Base-by-base conservation (phyloP, 2,888 invertebrate species). In the Notodonta dromedarius region DNA sequence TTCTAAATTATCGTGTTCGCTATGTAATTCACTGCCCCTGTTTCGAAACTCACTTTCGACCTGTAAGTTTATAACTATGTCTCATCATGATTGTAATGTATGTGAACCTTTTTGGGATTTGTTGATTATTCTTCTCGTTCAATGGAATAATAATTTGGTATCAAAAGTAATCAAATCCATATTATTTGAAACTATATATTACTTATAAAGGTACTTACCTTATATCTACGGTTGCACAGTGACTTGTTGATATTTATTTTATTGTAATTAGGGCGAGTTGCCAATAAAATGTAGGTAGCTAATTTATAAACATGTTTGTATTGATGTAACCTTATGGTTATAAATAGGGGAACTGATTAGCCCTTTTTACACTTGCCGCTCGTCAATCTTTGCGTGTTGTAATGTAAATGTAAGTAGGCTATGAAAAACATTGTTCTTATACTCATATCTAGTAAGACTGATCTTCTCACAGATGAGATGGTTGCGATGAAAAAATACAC, bases 1-100 rank as follows among this genome's bases (percentile, higher is more conserved):
- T 81, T 84, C 74, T 79, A 83, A 87, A 85, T 85, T 85, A 86
- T 80, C 84, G 73, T 74, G 74, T 71, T 68, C 71, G 74, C 77
- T 78, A 76, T 78, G 81, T 81, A 80, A 79, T 82, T 71, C 71
- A 73, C 53, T 57, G 50, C 35, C 56, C 42, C 44, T 39, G 24
- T 56, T 14, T 42, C 13, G 12, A 56, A 56, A 44, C 58, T n/a
- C 61, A 58, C 52, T 64, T 60, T 57, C 13, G 44, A 24, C 44
- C 16, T 44, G 13, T 2, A 24, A 44, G 44, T 16, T 55, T 52
- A 39, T 54, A 54, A 56, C 7, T 56, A 12, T 16, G 16, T 44
- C 11, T 56, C 5, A 16, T n/a, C n/a, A 44, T 13, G 12, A 6
- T 44, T 16, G 44, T 9, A 3, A 5, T 14, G 40, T 55, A 40